Conservation (phyloP, 2,113 vertebrate genomes). For the Hippocampus zosterae region DNA sequence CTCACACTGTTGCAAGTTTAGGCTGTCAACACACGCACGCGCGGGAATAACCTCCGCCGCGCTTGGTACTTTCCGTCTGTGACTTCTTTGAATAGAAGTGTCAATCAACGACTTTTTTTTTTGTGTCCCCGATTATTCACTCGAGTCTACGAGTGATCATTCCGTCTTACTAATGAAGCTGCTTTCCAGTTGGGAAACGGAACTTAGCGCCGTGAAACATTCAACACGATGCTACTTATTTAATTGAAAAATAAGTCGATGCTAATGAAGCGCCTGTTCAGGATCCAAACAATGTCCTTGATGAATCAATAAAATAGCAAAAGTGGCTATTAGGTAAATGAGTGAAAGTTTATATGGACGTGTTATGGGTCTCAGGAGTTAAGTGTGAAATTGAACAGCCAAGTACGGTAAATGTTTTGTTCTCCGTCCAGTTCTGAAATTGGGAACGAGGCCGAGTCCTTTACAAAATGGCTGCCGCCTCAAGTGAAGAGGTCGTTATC, state of each 20-base stretch:
- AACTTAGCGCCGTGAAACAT: neutral
- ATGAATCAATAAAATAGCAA: neutral
- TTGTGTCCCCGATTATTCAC: neutral
- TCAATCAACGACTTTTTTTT: conserved; percentile 11
- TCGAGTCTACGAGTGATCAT: neutral
- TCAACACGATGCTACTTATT: neutral
- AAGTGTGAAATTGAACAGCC: neutral
- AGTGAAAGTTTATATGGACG: neutral
- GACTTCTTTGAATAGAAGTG: conserved; percentile 10
- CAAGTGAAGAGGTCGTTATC: too few relatives aligned
- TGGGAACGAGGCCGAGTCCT: neutral
- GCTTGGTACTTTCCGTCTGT: neutral
- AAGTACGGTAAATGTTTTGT: neutral
- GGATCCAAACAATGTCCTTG: neutral
- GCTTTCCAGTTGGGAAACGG: neutral
- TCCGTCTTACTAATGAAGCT: neutral
- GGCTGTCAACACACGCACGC: conserved; percentile 31
- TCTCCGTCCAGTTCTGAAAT: neutral
- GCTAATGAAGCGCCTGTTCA: neutral
- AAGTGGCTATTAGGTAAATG: neutral
- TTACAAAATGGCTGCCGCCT: neutral
- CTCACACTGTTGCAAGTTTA: conserved; percentile 40
- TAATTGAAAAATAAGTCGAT: too few relatives aligned
- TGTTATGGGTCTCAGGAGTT: neutral
- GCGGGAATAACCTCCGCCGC: neutral